phyloP scores from a whole-genome alignment of 2,797 vertebrate genomes.

The Nyctalus aviator region DNA sequence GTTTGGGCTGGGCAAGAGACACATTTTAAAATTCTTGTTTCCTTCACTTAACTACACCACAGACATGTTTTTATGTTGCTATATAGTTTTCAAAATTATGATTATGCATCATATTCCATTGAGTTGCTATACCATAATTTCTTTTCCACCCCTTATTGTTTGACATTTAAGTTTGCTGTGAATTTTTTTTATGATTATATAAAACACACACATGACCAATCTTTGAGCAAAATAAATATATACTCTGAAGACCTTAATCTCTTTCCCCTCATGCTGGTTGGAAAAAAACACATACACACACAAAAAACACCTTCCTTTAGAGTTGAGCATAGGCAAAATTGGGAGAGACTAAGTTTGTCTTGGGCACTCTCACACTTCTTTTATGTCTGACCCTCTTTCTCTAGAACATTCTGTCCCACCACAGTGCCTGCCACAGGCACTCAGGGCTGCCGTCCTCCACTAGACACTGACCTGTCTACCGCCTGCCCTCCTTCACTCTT shows the following conservation, averaged over 20 bases:
- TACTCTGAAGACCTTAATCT: slow-evolving; percentile 26
- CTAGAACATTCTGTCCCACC: background rate
- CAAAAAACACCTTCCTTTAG: background rate
- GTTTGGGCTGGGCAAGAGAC: background rate
- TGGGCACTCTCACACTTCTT: background rate
- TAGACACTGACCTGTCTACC: background rate
- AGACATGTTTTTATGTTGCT: slow-evolving; percentile 60
- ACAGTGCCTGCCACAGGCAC: background rate
- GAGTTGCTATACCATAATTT: slow-evolving; percentile 65
- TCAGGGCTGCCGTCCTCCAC: background rate
- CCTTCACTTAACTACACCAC: slow-evolving; percentile 47
- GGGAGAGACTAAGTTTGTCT: background rate
- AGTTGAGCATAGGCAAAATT: background rate
- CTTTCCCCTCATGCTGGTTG: background rate
- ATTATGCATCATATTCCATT: slow-evolving; percentile 60
- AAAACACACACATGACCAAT: slow-evolving; percentile 34
- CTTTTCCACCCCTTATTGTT: slow-evolving; percentile 64
- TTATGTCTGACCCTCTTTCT: background rate
- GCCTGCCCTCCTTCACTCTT: background rate
- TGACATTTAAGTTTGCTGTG: slow-evolving; percentile 55
- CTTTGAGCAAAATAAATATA: slow-evolving; percentile 35
- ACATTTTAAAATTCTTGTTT: slow-evolving; percentile 64
- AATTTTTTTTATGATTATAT: slow-evolving; percentile 44
- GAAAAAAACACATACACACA: background rate
- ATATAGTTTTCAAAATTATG: slow-evolving; percentile 59